A percentile compares a stretch with the other conserved stretches of the same genome.
phyloP scores from a whole-genome alignment of 2,888 invertebrate genomes.

The Girardia tigrina region DNA sequence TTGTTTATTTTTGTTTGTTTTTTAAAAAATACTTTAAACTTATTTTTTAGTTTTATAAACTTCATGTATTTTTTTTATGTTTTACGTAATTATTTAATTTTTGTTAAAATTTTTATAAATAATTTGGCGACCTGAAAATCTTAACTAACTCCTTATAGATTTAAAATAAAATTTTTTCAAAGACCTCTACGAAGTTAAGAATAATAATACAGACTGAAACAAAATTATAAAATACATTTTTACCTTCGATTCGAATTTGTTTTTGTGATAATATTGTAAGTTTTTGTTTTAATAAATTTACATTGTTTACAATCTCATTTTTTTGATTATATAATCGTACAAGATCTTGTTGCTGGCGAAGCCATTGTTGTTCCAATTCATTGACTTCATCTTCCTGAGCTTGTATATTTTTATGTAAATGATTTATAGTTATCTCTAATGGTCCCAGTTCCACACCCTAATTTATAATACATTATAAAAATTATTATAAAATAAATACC shows the following conservation, averaged over 20 bases:
- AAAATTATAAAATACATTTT: too few relatives aligned
- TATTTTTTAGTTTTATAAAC: too few relatives aligned
- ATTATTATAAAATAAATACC: conserved; percentile 39
- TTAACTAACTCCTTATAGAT: too few relatives aligned
- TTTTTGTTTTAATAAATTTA: conserved; percentile 46
- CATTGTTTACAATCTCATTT: conserved; percentile 43
- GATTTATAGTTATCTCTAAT: conserved; percentile 48
- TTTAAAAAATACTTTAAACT: too few relatives aligned
- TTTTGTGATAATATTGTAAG: conserved; percentile 49
- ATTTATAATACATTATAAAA: not conserved
- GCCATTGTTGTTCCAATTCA: conserved; percentile 49
- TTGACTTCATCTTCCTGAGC: conserved; percentile 44
- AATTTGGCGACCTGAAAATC: too few relatives aligned
- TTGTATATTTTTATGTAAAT: conserved; percentile 48
- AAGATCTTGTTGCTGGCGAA: conserved; percentile 49
- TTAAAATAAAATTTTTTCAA: too few relatives aligned
- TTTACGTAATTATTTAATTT: too few relatives aligned
- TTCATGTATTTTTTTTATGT: too few relatives aligned
- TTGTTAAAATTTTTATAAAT: too few relatives aligned
- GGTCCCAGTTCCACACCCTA: conserved; percentile 51
- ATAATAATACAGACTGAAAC: too few relatives aligned
- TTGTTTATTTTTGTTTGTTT: too few relatives aligned
- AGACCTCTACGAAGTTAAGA: too few relatives aligned
- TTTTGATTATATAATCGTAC: conserved; percentile 46
- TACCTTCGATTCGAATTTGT: conserved; percentile 49